A percentile compares a stretch with the other conserved stretches of the same genome.
Evolutionary conservation across 2,113 vertebrate species (phyloP).

Genomic region (Mastomys coucha): DNA sequence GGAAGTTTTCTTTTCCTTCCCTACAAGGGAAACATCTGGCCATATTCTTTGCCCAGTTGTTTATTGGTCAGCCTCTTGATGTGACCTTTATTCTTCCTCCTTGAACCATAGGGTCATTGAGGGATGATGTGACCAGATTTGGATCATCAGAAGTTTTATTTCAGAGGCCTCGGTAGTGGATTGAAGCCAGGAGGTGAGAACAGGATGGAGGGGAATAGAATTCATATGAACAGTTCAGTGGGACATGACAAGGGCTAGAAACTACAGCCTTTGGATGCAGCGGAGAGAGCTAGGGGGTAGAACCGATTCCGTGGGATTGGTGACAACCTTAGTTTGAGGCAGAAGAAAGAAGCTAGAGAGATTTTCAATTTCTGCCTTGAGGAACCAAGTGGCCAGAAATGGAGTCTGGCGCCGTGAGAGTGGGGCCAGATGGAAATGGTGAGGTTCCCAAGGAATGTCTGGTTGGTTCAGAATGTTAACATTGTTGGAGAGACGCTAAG

Average conservation of each 20-base stretch:
- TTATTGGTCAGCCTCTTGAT: slow-evolving; percentile 20
- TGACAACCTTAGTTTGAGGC: not conserved
- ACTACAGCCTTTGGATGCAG: not conserved
- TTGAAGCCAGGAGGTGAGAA: not conserved
- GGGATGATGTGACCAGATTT: not conserved
- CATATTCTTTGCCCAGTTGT: not conserved
- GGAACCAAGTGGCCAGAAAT: not conserved
- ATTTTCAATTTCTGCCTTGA: not conserved
- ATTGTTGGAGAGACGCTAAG: not conserved
- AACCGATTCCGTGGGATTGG: not conserved
- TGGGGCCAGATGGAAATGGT: not conserved
- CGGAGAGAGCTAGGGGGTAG: not conserved
- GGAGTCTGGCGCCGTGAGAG: not conserved
- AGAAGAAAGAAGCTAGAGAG: not conserved
- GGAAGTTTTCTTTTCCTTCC: not conserved
- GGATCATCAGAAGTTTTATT: slow-evolving; percentile 31
- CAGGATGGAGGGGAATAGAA: not conserved
- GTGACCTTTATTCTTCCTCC: not conserved
- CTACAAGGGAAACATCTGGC: not conserved
- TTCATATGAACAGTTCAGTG: not conserved
- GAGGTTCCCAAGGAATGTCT: not conserved
- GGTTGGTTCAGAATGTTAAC: not conserved
- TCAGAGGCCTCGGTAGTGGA: not conserved
- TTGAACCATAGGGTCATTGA: not conserved
- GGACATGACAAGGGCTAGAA: not conserved